These are phyloP conservation scores for Bugulina stolonifera DNA, from an alignment of 2,888 invertebrate species.

Conservation along the genomic window DNA sequence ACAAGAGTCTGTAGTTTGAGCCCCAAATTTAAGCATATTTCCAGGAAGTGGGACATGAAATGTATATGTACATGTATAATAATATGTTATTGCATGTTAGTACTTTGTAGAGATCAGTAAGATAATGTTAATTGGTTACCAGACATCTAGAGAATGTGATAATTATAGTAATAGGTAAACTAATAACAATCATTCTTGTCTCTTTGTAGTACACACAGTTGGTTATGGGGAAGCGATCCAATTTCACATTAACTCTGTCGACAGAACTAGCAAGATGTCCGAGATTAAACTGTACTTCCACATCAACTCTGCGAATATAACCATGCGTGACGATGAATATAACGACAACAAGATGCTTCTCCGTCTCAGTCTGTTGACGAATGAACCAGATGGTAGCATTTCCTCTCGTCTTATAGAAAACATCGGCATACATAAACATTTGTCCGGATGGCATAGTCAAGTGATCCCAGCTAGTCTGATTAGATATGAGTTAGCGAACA, in stretches of 20 bases:
- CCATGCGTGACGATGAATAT: neutral
- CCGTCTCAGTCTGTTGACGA: neutral
- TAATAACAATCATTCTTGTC: too few relatives aligned
- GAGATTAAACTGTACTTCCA: constrained; percentile 10
- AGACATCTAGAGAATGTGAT: too few relatives aligned
- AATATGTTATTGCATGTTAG: too few relatives aligned
- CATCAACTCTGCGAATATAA: constrained; percentile 7
- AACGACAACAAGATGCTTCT: neutral
- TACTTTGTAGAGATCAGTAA: too few relatives aligned
- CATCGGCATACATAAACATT: neutral
- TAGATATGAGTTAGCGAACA: neutral
- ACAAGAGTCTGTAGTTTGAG: too few relatives aligned
- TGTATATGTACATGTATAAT: too few relatives aligned
- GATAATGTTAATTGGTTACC: too few relatives aligned
- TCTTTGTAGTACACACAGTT: neutral
- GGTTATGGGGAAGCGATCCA: neutral
- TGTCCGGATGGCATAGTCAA: constrained; percentile 14
- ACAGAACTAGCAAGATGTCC: constrained; percentile 1
- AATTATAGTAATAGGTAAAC: too few relatives aligned
- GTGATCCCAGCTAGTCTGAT: neutral
- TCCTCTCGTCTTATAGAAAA: neutral
- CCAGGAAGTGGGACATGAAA: too few relatives aligned
- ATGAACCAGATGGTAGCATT: neutral
- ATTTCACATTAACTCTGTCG: neutral
- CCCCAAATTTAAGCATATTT: too few relatives aligned